Base-by-base conservation (phyloP, 2,113 vertebrate species). In the Pseudopipra pipra region DNA sequence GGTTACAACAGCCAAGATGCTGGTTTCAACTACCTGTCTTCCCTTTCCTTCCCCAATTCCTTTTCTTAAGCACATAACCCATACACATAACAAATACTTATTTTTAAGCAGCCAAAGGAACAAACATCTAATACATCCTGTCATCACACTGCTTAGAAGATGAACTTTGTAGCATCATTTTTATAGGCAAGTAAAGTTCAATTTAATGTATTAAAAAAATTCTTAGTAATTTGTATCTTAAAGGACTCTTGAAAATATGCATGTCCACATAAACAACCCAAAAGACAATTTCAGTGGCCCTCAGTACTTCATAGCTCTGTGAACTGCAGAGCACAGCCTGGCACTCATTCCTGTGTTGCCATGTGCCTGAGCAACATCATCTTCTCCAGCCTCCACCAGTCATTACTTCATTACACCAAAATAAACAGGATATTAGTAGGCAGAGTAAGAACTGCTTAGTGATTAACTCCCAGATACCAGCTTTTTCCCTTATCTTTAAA, bases 351-450 rank as follows among this genome's bases (percentile, higher is more conserved):
- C 79, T 63, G 37, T n/a, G 59, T 81, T 72, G 33, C 62, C 73
- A 25, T 3, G 27, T 2, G 1, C 47, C 71, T 76, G 24, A 82
- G 63, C 74, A 77, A 17, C 56, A 58, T 12, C 3, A 0, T 39
- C 71, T 49, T 61, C 71, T 80, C 66, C 15, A 51, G 58, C 63
- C 54, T 39, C 83, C 49, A 75, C 49, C 75, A 76, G 23, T 56
- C 49, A 63, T 91, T 93, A 93, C 46, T 74, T 67, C 90, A 78
- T 76, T 73, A 90, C 63, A 80, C 22, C 72, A 89, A 68, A 96
- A 76, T 63, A 90, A 80, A 77, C n/a, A 73, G 47, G 62, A 56
- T 91, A 61, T 78, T 79, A 76, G 63, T 25, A 93, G 75, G 51
- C 67, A 91, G 71, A 54, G 39, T 9, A 87, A 89, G 89, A 71